These are phyloP conservation scores for Chiridota heheva DNA, from an alignment of 35 echinoderm and acorn worm species.

Conservation along the genomic window DNA sequence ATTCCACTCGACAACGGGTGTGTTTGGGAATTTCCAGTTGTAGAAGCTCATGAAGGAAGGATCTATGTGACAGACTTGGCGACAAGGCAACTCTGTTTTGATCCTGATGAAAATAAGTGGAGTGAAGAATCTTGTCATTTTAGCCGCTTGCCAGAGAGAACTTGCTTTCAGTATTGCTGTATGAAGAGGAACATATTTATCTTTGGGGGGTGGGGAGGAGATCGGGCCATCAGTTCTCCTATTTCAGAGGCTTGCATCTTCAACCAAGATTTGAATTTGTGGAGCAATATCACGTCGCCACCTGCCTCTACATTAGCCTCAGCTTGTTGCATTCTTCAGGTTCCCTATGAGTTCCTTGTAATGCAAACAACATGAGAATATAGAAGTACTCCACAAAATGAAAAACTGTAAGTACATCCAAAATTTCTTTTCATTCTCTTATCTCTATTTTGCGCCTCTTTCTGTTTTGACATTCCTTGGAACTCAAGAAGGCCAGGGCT, in stretches of 20 bases:
- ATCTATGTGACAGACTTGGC: constrained; percentile 92
- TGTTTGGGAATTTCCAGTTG: constrained; percentile 94
- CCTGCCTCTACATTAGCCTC: constrained; percentile 93
- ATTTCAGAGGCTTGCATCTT: constrained; percentile 92
- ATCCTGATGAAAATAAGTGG: constrained; percentile 74
- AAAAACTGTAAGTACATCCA: too few species aligned
- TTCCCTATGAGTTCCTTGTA: constrained; percentile 99
- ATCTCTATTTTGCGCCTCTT: too few species aligned
- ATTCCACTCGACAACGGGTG: constrained; percentile 74
- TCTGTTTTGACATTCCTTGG: too few species aligned
- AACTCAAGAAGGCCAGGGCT: too few species aligned
- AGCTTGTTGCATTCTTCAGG: constrained; percentile 89
- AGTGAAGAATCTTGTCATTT: constrained; percentile 54
- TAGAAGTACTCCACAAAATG: too few species aligned
- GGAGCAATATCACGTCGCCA: constrained; percentile 93
- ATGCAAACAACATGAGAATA: too few species aligned
- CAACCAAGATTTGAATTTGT: constrained; percentile 79
- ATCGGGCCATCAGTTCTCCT: constrained; percentile 55
- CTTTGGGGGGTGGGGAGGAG: constrained; percentile 86
- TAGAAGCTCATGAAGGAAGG: constrained; percentile 78
- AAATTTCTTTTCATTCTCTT: too few species aligned
- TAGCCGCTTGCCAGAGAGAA: constrained; percentile 71
- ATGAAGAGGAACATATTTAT: constrained; percentile 89
- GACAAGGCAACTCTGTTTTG: constrained; percentile 72
- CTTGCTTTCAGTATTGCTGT: constrained; percentile 91